Evolutionary conservation across 2,888 invertebrate species (phyloP).

Genomic region (Muschampia plurimacula): DNA sequence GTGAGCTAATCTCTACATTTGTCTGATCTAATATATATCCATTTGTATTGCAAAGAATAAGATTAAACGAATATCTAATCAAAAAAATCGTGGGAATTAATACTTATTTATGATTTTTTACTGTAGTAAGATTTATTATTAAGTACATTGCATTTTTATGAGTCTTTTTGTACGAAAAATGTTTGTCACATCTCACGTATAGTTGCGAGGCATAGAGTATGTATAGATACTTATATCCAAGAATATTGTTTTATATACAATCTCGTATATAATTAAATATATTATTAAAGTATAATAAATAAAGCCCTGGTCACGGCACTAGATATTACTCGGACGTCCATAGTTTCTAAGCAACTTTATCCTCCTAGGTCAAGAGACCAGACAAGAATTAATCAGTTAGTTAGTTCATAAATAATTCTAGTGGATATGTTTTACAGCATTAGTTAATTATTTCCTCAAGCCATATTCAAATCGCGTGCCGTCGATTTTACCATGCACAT

Average conservation of each 20-base stretch:
- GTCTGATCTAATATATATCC: not conserved
- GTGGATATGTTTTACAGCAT: slow-evolving; percentile 15
- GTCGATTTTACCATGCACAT: slow-evolving; percentile 13
- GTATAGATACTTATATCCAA: too few relatives aligned
- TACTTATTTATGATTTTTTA: too few relatives aligned
- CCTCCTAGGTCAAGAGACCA: slow-evolving; percentile 9
- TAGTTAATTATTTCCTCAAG: slow-evolving; percentile 17
- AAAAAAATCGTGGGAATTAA: too few relatives aligned
- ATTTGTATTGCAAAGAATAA: not conserved
- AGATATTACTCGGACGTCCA: not conserved
- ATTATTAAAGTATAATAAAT: not conserved
- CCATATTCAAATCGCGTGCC: slow-evolving; percentile 29
- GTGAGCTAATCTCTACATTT: too few relatives aligned
- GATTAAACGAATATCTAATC: too few relatives aligned
- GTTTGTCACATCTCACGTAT: too few relatives aligned
- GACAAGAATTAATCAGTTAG: slow-evolving; percentile 12
- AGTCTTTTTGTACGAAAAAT: too few relatives aligned
- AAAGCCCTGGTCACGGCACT: not conserved
- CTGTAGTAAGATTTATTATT: too few relatives aligned
- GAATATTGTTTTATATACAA: too few relatives aligned
- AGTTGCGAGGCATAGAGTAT: too few relatives aligned
- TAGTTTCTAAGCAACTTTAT: slow-evolving; percentile 7
- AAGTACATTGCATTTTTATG: too few relatives aligned
- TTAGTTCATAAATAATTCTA: slow-evolving; percentile 22
- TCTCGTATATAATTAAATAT: too few relatives aligned